Conservation (phyloP, 2,888 invertebrate genomes). For the Drymonia ruficornis region DNA sequence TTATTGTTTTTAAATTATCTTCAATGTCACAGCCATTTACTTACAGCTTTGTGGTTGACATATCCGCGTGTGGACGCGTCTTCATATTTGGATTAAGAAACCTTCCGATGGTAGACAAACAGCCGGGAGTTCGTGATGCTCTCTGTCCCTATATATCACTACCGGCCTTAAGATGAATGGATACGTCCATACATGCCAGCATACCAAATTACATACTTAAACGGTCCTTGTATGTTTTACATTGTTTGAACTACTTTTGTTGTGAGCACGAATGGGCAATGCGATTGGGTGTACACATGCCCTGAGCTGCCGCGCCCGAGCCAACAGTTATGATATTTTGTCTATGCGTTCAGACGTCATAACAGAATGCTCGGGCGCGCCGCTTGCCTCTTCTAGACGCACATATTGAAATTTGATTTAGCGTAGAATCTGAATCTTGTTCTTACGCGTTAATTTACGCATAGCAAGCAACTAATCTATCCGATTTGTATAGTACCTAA, state of each 20-base stretch:
- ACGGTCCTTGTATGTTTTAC: neutral
- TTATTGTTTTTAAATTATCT: too few species aligned
- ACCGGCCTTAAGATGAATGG: slow-evolving; percentile 5
- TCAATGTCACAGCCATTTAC: too few species aligned
- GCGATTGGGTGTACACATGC: too few species aligned
- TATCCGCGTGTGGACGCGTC: slow-evolving; percentile 19
- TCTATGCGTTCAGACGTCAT: too few species aligned
- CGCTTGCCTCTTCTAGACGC: too few species aligned
- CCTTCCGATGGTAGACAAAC: slow-evolving; percentile 21
- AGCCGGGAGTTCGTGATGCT: slow-evolving; percentile 28
- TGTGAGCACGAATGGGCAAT: neutral
- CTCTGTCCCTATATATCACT: neutral
- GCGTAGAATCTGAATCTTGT: neutral
- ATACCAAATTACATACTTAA: neutral
- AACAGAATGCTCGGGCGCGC: too few species aligned
- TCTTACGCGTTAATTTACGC: neutral
- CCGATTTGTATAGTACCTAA: too few species aligned
- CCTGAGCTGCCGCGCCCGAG: too few species aligned
- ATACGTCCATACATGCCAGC: neutral
- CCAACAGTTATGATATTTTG: too few species aligned
- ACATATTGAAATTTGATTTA: neutral
- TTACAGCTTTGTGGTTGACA: slow-evolving; percentile 15
- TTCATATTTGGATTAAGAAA: slow-evolving; percentile 31
- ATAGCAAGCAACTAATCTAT: too few species aligned
- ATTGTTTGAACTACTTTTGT: neutral